Evolutionary conservation across 2,113 vertebrate genomes (phyloP), one percentile per base, ranked within the genome.

Genomic region (Piaya cayana): DNA sequence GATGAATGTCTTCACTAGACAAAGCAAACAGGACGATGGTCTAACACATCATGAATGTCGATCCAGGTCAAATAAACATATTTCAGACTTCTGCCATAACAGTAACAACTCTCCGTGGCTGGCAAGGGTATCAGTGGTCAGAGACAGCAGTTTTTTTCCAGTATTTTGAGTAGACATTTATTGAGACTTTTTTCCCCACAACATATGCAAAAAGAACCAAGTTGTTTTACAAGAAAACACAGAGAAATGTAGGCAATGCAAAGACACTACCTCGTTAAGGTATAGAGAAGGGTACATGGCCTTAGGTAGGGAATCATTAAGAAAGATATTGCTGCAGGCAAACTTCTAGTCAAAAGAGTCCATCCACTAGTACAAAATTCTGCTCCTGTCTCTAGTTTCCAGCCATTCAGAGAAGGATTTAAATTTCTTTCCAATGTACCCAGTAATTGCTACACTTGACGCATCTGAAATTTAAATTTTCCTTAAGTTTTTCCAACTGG

Each of bases 131-230:
- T 52, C 52, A 23, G 7, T 11, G 11, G 30, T 59, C 34, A 75
- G 47, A 63, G 76, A 77, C 4, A 14, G 11, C 7, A 2, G 12
- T 0, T 30, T 56, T 36, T 22, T n/a, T 1, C 29, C 29, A 47
- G 30, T 59, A 55, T 14, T 84, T 15, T 49, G 17, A 95, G 63
- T 13, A 58, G 56, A 22, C 29, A 50, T 4, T 74, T 72, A 65
- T 0, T 68, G 15, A 75, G 13, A 42, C 18, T 19, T 10, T 52
- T 13, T 10, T 8, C 0, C 2, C 9, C 26, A 20, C 11, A 80
- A 25, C 6, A 58, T 3, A 86, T 1, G 3, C 15, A n/a, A 67
- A 82, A 92, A 59, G 11, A 3, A 71, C 19, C 20, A 81, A 75
- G 11, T 6, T 56, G 17, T 29, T 92, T 71, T 55, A 84, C 8